Evolutionary conservation across 2,888 invertebrate species (phyloP).

Genomic region (Clistopyga incitator): DNA sequence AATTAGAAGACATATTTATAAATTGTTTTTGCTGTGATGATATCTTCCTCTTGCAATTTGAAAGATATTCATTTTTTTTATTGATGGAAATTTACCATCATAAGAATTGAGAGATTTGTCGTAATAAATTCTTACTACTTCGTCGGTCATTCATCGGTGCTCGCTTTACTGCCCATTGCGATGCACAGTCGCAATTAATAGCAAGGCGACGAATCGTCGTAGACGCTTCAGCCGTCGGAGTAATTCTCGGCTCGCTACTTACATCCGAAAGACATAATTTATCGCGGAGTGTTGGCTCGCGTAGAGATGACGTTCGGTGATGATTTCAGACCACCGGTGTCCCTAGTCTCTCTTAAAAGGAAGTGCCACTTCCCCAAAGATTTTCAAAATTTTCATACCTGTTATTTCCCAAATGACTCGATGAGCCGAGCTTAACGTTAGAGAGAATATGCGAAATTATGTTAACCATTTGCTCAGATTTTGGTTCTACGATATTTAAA

Average conservation of each 20-base stretch:
- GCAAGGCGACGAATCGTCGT: not conserved
- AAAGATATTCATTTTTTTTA: not conserved
- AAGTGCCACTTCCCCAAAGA: too few relatives aligned
- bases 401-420: too few relatives aligned
- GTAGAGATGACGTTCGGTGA: not conserved
- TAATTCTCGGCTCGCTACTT: not conserved
- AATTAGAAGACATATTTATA: not conserved
- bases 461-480: too few relatives aligned
- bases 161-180: not conserved
- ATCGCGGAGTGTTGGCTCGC: conserved; percentile 3
- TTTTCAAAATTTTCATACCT: too few relatives aligned
- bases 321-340: not conserved
- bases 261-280: not conserved
- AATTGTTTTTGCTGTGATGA: too few relatives aligned
- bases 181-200: not conserved
- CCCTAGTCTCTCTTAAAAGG: not conserved
- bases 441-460: too few relatives aligned
- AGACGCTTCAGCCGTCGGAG: not conserved
- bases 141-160: not conserved
- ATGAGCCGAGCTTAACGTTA: too few relatives aligned
- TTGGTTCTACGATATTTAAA: too few relatives aligned
- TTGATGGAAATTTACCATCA: not conserved
- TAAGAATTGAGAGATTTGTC: not conserved
- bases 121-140: not conserved
- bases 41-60: not conserved